These are phyloP conservation scores for Capra hircus DNA, from an alignment of 2,113 vertebrate genomes.

Conservation along the genomic window DNA sequence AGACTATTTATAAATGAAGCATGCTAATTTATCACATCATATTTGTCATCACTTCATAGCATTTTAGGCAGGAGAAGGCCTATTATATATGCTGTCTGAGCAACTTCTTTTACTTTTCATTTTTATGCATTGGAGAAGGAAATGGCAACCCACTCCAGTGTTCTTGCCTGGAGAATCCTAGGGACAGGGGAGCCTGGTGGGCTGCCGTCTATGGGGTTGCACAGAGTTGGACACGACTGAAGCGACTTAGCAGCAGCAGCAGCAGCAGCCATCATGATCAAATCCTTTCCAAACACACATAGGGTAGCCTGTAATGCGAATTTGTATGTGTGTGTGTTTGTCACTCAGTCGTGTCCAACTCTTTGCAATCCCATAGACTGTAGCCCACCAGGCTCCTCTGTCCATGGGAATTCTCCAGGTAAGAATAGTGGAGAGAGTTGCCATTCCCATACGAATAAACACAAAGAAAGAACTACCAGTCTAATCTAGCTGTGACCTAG, in stretches of 20 bases:
- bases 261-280: background rate
- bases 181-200: too few species aligned
- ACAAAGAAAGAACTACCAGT: background rate
- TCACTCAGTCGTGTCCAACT: background rate
- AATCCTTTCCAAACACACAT: background rate
- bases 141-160: too few species aligned
- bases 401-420: background rate
- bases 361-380: background rate
- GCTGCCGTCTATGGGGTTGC: too few species aligned
- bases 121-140: too few species aligned
- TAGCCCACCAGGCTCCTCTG: background rate
- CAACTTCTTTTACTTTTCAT: too few species aligned
- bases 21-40: background rate
- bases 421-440: background rate
- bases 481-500: background rate
- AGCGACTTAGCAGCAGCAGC: too few species aligned
- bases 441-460: background rate
- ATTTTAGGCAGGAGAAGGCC: background rate
- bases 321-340: background rate
- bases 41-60: background rate
- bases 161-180: too few species aligned
- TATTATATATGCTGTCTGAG: background rate
- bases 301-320: background rate
- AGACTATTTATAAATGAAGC: background rate
- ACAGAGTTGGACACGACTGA: too few species aligned